Evolutionary conservation across 2,113 vertebrate species (phyloP), one percentile per base, ranked within the genome.

Genomic region (Anseranas semipalmata): DNA sequence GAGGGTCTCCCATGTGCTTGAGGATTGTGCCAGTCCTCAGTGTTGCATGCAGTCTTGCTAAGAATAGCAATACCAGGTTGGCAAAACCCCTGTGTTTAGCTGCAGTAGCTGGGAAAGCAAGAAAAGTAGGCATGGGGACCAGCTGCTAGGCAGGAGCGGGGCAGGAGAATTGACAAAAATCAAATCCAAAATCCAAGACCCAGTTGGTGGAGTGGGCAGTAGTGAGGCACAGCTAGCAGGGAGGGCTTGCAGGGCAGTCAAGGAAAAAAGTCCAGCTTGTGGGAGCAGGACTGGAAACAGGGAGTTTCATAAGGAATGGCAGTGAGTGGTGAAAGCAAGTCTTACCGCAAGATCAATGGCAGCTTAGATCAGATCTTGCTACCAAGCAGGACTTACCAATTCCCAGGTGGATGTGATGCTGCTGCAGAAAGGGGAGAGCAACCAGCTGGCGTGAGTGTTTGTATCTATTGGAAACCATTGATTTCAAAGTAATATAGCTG

Each of bases 301-400:
- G 9, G 33, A 84, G 18, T 55, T 78, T 73, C 6, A 19, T 15
- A n/a, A 71, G 28, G 6, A 86, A 32, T 1, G 37, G 13, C 5
- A 74, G 19, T 55, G 65, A 28, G 33, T 58, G 5, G 21, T 93
- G 80, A 25, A 84, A 59, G 80, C 83, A 84, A 68, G 22, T 5
- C 30, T 58, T 22, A 21, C 27, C 87, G 32, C 9, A 82, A 63
- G 56, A 46, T 63, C 73, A 53, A 9, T 50, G 41, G 16, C 41
- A 84, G 10, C 15, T 87, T 94, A 87, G 78, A 83, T 55, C n/a
- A 46, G 52, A 81, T 67, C 33, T 85, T 93, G 18, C 41, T 60
- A 20, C 50, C 15, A 55, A 78, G 21, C 5, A 74, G 55, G 63
- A 73, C 52, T 68, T 94, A 24, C 45, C 73, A 50, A 27, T 74